Base-by-base conservation (phyloP, 1,140 invertebrate genomes). In the Drosophila sechellia region DNA sequence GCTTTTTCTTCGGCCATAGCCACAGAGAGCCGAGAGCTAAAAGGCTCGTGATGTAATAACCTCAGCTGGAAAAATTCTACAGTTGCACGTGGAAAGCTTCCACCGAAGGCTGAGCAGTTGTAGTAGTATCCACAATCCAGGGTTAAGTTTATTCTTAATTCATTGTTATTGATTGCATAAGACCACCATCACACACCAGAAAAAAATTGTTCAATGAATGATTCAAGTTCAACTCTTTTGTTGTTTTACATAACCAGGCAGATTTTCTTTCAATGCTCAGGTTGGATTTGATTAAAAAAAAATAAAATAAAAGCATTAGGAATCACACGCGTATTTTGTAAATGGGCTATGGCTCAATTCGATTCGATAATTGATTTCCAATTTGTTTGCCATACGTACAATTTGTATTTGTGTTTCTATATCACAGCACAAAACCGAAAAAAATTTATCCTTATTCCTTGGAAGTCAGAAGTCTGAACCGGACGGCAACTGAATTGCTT, bases 401-500 rank as follows among this genome's bases (percentile, higher is more conserved):
- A 91, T 91, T 79, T 90, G 72, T 83, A 79, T 90, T 66, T 80
- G 81, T 85, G 31, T 31, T 31, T 81, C 66, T 71, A 86, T 91
- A 91, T 91, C 90, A 91, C 90, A 91, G 90, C 81, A 90, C 83
- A 80, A 90, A 91, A 65, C 64, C 59, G 60, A 81, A 91, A 90
- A 90, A 85, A 90, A 87, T 60, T 89, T 84, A 89, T 89, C 85
- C 77, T 90, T 89, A 89, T 80, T 90, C 84, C 83, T 72, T 79
- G 61, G 72, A 77, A 85, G 72, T 59, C 72, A 81, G 85, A 90
- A 76, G 90, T 91, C 90, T 91, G 86, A 58, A 90, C 90, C 90
- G 90, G 69, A 83, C 84, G 80, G 83, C 90, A 79, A 91, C 76
- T 90, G 56, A 89, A 91, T 83, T 81, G 90, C 84, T 91, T 89